A percentile compares a stretch with the other conserved stretches of the same genome.
Conservation (phyloP, 1,140 invertebrate genomes). For the Drosophila kepulauana region DNA sequence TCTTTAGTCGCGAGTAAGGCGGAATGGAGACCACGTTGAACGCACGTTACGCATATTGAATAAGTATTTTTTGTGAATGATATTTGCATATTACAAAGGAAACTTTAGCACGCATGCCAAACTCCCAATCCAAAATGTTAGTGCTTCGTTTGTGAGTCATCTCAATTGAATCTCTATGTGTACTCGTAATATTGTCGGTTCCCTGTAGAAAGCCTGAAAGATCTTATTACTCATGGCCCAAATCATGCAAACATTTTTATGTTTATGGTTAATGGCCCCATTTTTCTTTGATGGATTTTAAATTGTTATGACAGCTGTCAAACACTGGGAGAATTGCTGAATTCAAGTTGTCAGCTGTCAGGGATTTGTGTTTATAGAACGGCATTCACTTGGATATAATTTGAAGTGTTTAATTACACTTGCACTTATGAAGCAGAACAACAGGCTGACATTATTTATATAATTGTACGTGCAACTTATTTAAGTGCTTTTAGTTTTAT, state of each 20-base stretch:
- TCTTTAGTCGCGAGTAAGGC: constrained; percentile 18
- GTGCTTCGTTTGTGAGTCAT: constrained; percentile 55
- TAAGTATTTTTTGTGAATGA: constrained; percentile 13
- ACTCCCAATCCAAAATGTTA: constrained; percentile 58
- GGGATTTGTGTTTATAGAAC: not conserved
- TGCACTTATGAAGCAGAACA: not conserved
- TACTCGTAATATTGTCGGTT: constrained; percentile 2
- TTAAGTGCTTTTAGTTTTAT: too few species aligned
- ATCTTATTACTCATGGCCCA: constrained; percentile 59
- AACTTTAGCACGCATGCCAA: constrained; percentile 37
- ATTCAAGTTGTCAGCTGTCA: constrained; percentile 11
- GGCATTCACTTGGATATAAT: not conserved
- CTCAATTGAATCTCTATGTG: constrained; percentile 25
- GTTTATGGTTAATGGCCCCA: constrained; percentile 49
- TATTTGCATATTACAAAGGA: constrained; percentile 52
- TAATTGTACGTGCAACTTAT: too few species aligned
- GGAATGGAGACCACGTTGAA: constrained; percentile 41
- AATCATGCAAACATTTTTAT: constrained; percentile 56
- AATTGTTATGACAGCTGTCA: constrained; percentile 77
- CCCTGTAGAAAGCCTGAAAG: constrained; percentile 33
- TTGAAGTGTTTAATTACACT: not conserved
- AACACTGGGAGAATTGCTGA: not conserved
- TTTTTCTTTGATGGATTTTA: constrained; percentile 64
- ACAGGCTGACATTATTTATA: not conserved
- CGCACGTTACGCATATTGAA: constrained; percentile 62